These are phyloP conservation scores for Ennomos quercinarius DNA, from an alignment of 2,888 invertebrate genomes.

Conservation along the genomic window DNA sequence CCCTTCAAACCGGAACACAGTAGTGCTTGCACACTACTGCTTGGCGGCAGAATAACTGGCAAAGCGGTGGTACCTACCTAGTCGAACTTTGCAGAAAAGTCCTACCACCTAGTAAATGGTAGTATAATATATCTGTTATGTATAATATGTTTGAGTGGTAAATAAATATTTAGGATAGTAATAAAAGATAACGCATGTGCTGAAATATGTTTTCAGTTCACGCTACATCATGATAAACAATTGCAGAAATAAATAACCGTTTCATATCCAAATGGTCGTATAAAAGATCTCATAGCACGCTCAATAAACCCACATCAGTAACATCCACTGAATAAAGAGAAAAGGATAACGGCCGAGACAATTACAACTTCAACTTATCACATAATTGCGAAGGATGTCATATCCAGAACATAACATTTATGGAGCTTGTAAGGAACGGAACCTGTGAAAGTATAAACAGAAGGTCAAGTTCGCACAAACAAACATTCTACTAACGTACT, in stretches of 20 bases:
- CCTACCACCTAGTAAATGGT: too few relatives aligned
- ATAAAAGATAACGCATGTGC: too few relatives aligned
- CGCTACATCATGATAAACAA: background rate
- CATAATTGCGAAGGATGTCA: conserved; percentile 27
- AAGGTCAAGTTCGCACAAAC: background rate
- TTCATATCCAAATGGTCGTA: conserved; percentile 6
- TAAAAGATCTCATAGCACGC: conserved; percentile 12
- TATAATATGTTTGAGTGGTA: too few relatives aligned
- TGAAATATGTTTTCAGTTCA: too few relatives aligned
- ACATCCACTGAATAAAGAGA: conserved; percentile 23
- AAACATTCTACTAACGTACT: too few relatives aligned
- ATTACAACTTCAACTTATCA: conserved; percentile 27
- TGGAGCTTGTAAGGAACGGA: conserved; percentile 3
- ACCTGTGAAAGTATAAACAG: conserved; percentile 1
- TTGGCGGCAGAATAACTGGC: too few relatives aligned
- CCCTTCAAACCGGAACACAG: too few relatives aligned
- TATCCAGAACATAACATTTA: conserved; percentile 26
- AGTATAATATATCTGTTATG: too few relatives aligned
- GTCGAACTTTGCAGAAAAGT: too few relatives aligned
- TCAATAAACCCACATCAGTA: conserved; percentile 19
- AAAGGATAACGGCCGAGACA: conserved; percentile 20
- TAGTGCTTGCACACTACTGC: too few relatives aligned
- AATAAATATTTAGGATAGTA: too few relatives aligned
- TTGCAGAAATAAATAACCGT: conserved; percentile 14
- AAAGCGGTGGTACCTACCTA: too few relatives aligned